These are phyloP conservation scores for Girardia tigrina DNA, from an alignment of 2,888 invertebrate species.

Conservation along the genomic window DNA sequence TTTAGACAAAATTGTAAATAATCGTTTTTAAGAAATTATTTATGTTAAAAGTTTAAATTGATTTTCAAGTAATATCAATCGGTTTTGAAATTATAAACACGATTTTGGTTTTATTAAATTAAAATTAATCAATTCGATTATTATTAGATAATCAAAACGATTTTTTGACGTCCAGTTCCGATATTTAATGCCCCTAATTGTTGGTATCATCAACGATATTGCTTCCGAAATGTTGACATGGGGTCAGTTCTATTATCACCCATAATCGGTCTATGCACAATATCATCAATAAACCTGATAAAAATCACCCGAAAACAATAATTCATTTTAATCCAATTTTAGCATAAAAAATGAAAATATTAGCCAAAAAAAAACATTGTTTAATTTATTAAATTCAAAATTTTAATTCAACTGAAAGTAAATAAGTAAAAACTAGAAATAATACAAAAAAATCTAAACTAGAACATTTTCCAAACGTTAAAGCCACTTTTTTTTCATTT, in stretches of 20 bases:
- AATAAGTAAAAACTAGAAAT: too few species aligned
- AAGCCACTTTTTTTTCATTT: too few species aligned
- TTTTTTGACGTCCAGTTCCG: slow-evolving; percentile 10
- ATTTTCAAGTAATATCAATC: too few species aligned
- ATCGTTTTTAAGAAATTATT: too few species aligned
- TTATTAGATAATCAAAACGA: slow-evolving; percentile 2
- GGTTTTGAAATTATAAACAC: background rate
- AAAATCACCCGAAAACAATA: background rate
- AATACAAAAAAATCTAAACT: too few species aligned
- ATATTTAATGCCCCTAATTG: background rate
- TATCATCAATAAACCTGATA: background rate
- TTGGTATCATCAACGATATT: slow-evolving; percentile 19
- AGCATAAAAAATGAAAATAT: too few species aligned
- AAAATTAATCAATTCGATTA: slow-evolving; percentile 20
- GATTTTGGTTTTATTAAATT: background rate
- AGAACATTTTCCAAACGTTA: too few species aligned
- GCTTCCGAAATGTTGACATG: slow-evolving; percentile 18
- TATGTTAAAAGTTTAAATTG: too few species aligned
- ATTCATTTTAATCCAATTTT: background rate
- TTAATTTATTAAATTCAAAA: too few species aligned
- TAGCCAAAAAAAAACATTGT: background rate
- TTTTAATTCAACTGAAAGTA: too few species aligned
- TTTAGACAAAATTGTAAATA: too few species aligned
- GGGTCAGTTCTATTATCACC: background rate
- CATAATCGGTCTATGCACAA: background rate